Evolutionary conservation across 2,797 vertebrate species (phyloP), one percentile per base, ranked within the genome.

Genomic region (Nothura maculosa): DNA sequence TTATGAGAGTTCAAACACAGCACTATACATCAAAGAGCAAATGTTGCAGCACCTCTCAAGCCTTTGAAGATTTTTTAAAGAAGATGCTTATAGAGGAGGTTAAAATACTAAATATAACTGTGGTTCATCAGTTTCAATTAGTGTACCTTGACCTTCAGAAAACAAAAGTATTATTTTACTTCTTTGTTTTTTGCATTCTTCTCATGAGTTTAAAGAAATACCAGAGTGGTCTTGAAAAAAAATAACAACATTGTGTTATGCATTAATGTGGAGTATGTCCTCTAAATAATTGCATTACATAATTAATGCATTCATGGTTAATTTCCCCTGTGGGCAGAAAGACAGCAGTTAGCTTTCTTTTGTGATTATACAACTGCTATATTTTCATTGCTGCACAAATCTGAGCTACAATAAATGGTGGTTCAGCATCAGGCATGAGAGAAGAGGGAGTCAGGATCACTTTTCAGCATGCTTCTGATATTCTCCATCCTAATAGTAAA

Each of bases 381-480:
- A 63, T n/a, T 42, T 75, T 63, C 48, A 50, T 19, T 66, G 34
- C 8, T 55, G 64, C 10, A 36, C 67, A 54, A 61, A 76, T 61
- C 0, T 40, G 17, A 73, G 16, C 24, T 77, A 72, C 40, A 61
- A 22, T 55, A 40, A 54, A 81, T 36, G 55, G 15, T 32, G 27
- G n/a, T 45, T 72, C 40, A 67, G 12, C 14, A 58, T 4, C 28
- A 67, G 24, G 42, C 48, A 28, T 47, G 21, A n/a, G 12, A 88
- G 22, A 14, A 50, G 15, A 60, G 3, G 14, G 55, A 3, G 1
- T 25, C 17, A 54, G 36, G 6, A 15, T 0, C 16, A 27, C 27
- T 34, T 85, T 38, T 22, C 66, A 67, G 25, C n/a, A 7, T 66
- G 34, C 47, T 42, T 70, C 9, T 76, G 34, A 38, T 60, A 9